Conservation (phyloP, 1,140 invertebrate species). For the Anastrepha obliqua region DNA sequence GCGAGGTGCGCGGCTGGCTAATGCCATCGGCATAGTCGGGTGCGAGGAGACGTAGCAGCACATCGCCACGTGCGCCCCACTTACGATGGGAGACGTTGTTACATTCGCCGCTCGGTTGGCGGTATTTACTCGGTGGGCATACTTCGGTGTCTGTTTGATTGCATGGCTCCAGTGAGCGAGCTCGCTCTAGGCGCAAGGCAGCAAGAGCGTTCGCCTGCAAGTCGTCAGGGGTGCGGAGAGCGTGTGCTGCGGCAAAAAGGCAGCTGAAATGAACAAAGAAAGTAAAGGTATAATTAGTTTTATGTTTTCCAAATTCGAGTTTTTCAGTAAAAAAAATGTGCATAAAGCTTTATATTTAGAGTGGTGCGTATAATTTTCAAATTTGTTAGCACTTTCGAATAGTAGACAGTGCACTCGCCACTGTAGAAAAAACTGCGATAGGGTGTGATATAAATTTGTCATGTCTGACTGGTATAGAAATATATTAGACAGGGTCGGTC, state of each 20-base stretch:
- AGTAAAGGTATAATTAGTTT: background rate
- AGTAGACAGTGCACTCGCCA: no score
- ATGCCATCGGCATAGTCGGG: slow-evolving; percentile 91
- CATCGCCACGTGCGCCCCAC: slow-evolving; percentile 90
- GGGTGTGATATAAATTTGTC: no score
- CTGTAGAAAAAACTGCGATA: no score
- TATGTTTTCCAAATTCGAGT: no score
- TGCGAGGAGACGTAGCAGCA: slow-evolving; percentile 86
- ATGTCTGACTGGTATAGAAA: no score
- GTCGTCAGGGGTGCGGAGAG: slow-evolving; percentile 69
- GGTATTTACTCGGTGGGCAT: slow-evolving; percentile 85
- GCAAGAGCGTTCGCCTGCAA: slow-evolving; percentile 67
- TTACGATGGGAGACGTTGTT: slow-evolving; percentile 94
- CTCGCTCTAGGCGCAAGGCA: slow-evolving; percentile 65
- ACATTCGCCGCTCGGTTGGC: slow-evolving; percentile 91
- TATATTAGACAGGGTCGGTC: no score
- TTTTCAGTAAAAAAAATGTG: no score
- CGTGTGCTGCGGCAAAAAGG: slow-evolving; percentile 61
- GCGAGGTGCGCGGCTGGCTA: slow-evolving; percentile 77
- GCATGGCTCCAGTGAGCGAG: slow-evolving; percentile 65
- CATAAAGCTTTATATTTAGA: no score
- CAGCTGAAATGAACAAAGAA: slow-evolving; percentile 60
- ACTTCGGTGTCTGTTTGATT: slow-evolving; percentile 62
- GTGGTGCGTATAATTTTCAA: no score
- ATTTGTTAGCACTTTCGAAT: no score